Base-by-base conservation (phyloP, 2,888 invertebrate genomes). In the Drosophila seclusa region DNA sequence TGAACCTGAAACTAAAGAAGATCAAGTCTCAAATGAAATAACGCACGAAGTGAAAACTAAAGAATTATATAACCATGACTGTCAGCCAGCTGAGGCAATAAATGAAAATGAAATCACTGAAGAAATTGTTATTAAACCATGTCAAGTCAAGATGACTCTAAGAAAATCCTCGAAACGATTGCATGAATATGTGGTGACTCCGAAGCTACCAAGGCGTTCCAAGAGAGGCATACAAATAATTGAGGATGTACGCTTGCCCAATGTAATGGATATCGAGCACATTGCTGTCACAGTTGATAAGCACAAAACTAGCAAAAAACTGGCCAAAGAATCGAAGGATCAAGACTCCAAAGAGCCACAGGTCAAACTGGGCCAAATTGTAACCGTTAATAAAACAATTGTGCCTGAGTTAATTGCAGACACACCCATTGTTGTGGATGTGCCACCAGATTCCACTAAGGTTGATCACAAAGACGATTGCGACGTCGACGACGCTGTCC, bases 371-470 rank as follows among this genome's bases (percentile, higher is more conserved):
- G 54, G 55, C 3, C 29, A 60, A 42, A 48, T 38, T 21, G 60
- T 50, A 18, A 7, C 27, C 1, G n/a, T 59, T 5, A 40, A 31
- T 36, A 68, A 34, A 34, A 55, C 24, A 27, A 34, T 49, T 18
- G 38, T 24, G 29, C 52, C 27, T 55, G 67, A 61, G 24, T 42
- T 18, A n/a, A 42, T 11, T 42, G 29, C 36, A n/a, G 21, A 36
- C 16, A 11, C 62, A 8, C 21, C 60, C 5, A 42, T 34, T 54
- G 60, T 84, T 3, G 62, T 85, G 60, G 85, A 81, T 55, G 85
- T 76, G 0, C 76, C 78, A 34, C 87, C 87, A 6, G 87, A 85
- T 48, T 87, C 85, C 7, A 87, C 87, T 2, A 80, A 87, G 42
- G 16, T 76, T 24, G 87, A 83, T 40, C 71, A 83, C 21, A 70